phyloP scores from a whole-genome alignment of 2,113 vertebrate genomes.

The Pelodiscus sinensis region DNA sequence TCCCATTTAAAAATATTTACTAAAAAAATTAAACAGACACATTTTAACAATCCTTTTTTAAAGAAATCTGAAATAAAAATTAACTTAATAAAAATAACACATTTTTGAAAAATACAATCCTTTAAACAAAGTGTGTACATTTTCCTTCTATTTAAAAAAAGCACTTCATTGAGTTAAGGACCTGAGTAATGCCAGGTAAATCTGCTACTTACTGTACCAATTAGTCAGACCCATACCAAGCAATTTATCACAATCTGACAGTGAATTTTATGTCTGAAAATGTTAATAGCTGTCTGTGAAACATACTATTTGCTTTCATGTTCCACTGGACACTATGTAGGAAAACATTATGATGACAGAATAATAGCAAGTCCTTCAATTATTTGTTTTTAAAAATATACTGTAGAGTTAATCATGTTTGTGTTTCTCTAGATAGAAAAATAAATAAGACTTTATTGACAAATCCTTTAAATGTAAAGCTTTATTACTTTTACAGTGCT shows the following conservation, averaged over 20 bases:
- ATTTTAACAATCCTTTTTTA: too few relatives aligned
- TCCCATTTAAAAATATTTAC: too few relatives aligned
- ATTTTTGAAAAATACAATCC: too few relatives aligned
- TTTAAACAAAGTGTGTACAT: too few relatives aligned
- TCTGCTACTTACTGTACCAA: not conserved
- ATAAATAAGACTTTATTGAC: not conserved
- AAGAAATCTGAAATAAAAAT: too few relatives aligned
- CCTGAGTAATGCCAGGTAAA: too few relatives aligned
- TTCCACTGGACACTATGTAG: not conserved
- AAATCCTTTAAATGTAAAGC: not conserved
- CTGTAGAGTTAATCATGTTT: not conserved
- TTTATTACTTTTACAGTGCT: slow-evolving; percentile 36
- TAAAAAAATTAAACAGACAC: too few relatives aligned
- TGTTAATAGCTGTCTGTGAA: not conserved
- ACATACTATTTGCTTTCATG: not conserved
- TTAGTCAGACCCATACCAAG: not conserved
- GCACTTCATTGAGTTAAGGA: too few relatives aligned
- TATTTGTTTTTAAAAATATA: not conserved
- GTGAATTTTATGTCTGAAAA: not conserved
- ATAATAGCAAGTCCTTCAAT: not conserved
- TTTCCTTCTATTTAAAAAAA: too few relatives aligned
- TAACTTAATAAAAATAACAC: too few relatives aligned
- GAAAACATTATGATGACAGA: not conserved
- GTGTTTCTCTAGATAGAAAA: not conserved
- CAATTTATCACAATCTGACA: not conserved